A percentile compares a stretch with the other conserved stretches of the same genome.
Evolutionary conservation across 2,888 invertebrate species (phyloP).

Genomic region (Elysia crispata): DNA sequence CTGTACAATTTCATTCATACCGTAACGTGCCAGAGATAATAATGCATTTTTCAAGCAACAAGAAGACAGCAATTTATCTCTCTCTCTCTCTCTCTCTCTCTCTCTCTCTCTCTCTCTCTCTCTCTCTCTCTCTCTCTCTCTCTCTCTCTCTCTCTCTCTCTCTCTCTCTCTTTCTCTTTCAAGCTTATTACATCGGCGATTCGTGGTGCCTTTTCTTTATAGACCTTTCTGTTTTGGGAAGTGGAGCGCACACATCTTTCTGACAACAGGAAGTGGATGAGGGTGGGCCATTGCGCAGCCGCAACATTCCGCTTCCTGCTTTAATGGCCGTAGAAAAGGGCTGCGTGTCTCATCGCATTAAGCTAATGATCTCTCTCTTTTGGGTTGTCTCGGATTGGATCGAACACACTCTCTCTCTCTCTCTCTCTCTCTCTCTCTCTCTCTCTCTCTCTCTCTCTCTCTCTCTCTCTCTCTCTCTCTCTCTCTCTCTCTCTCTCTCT

Average conservation of each 20-base stretch:
- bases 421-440: conserved; percentile 26
- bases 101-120: not conserved
- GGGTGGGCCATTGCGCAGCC: conserved; percentile 24
- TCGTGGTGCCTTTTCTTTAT: no score
- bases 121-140: not conserved
- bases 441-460: conserved; percentile 19
- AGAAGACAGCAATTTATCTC: no score
- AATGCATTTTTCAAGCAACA: no score
- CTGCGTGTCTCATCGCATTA: conserved; percentile 23
- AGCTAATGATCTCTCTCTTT: not conserved
- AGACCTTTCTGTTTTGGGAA: not conserved
- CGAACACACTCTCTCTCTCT: conserved; percentile 35
- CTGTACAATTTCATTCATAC: no score
- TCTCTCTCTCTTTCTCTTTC: not conserved
- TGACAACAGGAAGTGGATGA: conserved; percentile 26
- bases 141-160: not conserved
- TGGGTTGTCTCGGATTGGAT: not conserved
- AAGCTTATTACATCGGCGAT: not conserved
- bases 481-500: not conserved
- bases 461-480: not conserved
- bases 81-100: not conserved
- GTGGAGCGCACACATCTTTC: conserved; percentile 2
- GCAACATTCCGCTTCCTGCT: conserved; percentile 37
- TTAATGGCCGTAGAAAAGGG: conserved; percentile 24
- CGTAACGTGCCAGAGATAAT: no score